Base-by-base conservation (phyloP, 2,797 vertebrate genomes). In the Acanthurus lineatus region DNA sequence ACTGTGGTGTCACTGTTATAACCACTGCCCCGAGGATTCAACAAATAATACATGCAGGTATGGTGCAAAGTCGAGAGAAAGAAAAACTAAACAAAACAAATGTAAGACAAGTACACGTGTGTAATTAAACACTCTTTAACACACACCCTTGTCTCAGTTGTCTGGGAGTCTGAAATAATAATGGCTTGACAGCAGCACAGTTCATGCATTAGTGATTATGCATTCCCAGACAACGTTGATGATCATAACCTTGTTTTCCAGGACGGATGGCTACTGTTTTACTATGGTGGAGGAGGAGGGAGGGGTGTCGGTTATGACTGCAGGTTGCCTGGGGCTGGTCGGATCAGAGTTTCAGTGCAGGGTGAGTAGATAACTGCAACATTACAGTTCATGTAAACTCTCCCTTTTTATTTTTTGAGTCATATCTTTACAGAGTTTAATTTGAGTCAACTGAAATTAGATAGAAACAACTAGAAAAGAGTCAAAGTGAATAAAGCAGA, bases 301-400 rank as follows among this genome's bases (percentile, higher is more conserved):
- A 0, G 98, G 97, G 19, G 93, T 94, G 38, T 95, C 96, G 28
- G 90, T 98, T 56, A 88, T 97, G 66, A 97, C 97, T 19, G 97
- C 97, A 17, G 98, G 98, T n/a, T 99, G 98, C 78, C 93, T 99
- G 44, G 97, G 96, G 57, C 93, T 96, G 60, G 95, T 95, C 17
- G 98, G 98, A 58, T 99, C 97, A 0, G 97, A 98, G 87, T 99
- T 99, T 91, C 98, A 99, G 83, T 99, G 98, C 71, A 94, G 97
- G 91, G 98, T 99, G 80, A 93, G 95, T 91, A 54, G 20, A 76
- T 53, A 28, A 40, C 32, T 9, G 2, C 38, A 12, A n/a, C 15
- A 49, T n/a, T 48, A 28, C 40, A 52, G 16, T 40, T 3, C 19
- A 54, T 28, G 45, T 20, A 56, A 52, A 17, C 2, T n/a, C 10